Conservation (phyloP, 1,140 invertebrate species). For the Trypoxylus dichotomus region DNA sequence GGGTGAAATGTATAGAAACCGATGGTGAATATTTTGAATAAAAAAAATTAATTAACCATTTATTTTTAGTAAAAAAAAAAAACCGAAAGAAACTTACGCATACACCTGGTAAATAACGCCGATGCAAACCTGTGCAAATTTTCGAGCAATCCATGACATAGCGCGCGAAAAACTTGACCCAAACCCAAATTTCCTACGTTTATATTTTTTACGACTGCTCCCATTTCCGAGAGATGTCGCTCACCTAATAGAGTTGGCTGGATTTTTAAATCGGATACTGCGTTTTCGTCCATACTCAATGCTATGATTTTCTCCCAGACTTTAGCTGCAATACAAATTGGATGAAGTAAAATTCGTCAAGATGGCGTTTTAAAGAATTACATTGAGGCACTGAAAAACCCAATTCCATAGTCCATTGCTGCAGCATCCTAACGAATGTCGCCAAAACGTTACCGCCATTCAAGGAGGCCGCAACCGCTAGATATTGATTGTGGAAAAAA, state of each 20-base stretch:
- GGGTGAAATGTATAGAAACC: too few relatives aligned
- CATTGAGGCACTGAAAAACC: slow-evolving; percentile 75
- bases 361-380: slow-evolving; percentile 42
- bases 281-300: slow-evolving; percentile 60
- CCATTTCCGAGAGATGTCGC: slow-evolving; percentile 69
- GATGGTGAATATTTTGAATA: too few relatives aligned
- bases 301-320: slow-evolving; percentile 77
- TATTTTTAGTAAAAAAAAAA: too few relatives aligned
- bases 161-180: slow-evolving; percentile 70
- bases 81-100: too few relatives aligned
- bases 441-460: slow-evolving; percentile 88
- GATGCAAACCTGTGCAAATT: slow-evolving; percentile 68
- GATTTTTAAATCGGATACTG: slow-evolving; percentile 62
- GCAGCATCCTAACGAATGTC: slow-evolving; percentile 79
- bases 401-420: slow-evolving; percentile 78
- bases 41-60: too few relatives aligned
- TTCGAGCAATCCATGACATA: slow-evolving; percentile 78
- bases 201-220: slow-evolving; percentile 71
- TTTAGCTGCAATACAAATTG: slow-evolving; percentile 59
- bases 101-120: neutral
- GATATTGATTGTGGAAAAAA: slow-evolving; percentile 74
- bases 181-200: slow-evolving; percentile 72
- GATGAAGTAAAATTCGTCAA: neutral
- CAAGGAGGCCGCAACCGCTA: slow-evolving; percentile 82
- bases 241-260: slow-evolving; percentile 78